phyloP scores from a whole-genome alignment of 2,888 invertebrate species.

The Sphaerophoria rueppellii region DNA sequence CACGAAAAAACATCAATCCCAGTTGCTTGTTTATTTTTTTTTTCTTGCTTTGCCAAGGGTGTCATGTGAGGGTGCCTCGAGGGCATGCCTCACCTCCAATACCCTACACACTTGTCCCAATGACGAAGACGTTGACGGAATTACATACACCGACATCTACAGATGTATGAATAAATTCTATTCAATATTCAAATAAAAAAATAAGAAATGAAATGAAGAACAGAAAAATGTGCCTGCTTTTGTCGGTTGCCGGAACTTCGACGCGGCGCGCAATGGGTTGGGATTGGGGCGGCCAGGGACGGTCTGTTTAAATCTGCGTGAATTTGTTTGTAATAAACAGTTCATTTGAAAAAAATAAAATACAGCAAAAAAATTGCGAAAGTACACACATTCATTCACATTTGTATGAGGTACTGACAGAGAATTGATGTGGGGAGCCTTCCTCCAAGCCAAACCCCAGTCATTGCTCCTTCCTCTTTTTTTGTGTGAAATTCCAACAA shows the following conservation, averaged over 20 bases:
- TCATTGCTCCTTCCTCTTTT: not conserved
- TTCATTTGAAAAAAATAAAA: conserved; percentile 40
- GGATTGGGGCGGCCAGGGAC: conserved; percentile 19
- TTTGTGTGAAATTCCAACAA: not conserved
- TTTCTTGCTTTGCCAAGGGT: not conserved
- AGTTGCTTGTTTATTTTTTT: not conserved
- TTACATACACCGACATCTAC: conserved; percentile 21
- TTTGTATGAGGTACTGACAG: not conserved
- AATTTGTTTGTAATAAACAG: conserved; percentile 60
- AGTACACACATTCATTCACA: conserved; percentile 20
- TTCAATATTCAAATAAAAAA: conserved; percentile 38
- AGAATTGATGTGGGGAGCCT: not conserved
- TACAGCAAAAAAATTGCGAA: conserved; percentile 24
- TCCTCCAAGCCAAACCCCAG: not conserved
- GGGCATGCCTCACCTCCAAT: not conserved
- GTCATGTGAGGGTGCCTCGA: not conserved
- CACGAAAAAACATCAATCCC: conserved; percentile 33
- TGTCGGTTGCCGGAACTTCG: conserved; percentile 42
- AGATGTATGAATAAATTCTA: conserved; percentile 35
- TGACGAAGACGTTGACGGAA: not conserved
- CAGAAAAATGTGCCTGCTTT: conserved; percentile 10
- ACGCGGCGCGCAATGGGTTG: not conserved
- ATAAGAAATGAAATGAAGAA: conserved; percentile 1
- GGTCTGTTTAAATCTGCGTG: conserved; percentile 57
- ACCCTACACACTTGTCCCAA: not conserved